These are phyloP conservation scores for Arion vulgaris DNA, from an alignment of 1,140 invertebrate genomes.

Conservation along the genomic window DNA sequence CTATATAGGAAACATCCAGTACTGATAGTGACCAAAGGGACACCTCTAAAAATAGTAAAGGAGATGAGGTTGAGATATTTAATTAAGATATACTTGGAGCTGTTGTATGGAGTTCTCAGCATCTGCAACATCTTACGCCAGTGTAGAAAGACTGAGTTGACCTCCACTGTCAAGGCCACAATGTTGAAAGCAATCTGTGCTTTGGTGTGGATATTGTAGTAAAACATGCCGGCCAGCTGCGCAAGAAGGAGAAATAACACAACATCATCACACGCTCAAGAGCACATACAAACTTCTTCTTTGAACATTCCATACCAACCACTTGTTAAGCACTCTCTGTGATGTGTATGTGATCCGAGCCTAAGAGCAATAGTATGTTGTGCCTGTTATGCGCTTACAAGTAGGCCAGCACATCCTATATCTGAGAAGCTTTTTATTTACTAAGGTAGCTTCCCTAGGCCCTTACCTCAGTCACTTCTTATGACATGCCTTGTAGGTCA, in stretches of 20 bases:
- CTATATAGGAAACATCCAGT: slow-evolving; percentile 50
- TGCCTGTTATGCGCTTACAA: no score
- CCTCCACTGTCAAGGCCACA: slow-evolving; percentile 63
- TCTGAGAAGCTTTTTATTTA: no score
- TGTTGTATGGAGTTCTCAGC: slow-evolving; percentile 50
- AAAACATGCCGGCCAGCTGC: slow-evolving; percentile 67
- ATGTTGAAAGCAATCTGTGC: slow-evolving; percentile 64
- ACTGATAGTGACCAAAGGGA: slow-evolving; percentile 50
- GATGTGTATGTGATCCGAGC: no score
- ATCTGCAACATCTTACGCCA: slow-evolving; percentile 67
- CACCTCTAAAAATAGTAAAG: slow-evolving; percentile 59
- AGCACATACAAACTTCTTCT: no score
- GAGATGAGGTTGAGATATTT: slow-evolving; percentile 58
- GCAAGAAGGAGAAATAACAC: slow-evolving; percentile 37
- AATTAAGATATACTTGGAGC: slow-evolving; percentile 51
- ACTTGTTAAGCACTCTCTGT: no score
- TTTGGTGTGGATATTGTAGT: slow-evolving; percentile 61
- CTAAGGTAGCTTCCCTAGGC: no score
- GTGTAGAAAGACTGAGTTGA: slow-evolving; percentile 69
- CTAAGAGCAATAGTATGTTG: no score
- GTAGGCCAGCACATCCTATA: no score
- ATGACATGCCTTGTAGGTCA: no score
- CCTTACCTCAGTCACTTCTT: no score
- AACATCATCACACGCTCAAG: no score
- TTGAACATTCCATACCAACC: no score